Percentiles rank a stretch among this genome's conserved stretches.
Evolutionary conservation across 2,888 invertebrate species (phyloP).

Genomic region (Caenorhabditis sp.): DNA sequence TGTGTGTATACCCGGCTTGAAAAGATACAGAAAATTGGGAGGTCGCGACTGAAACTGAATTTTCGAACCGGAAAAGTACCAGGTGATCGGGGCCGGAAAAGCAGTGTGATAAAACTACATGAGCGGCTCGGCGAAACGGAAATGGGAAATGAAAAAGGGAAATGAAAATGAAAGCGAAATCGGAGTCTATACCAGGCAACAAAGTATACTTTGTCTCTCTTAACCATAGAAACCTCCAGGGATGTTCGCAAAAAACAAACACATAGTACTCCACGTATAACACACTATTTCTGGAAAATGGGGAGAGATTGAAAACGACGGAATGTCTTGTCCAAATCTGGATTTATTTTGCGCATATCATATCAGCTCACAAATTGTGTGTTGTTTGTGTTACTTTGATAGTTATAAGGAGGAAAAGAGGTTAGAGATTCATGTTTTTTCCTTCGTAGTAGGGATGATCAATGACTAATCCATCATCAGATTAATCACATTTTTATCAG

Average conservation of each 20-base stretch:
- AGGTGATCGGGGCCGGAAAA: neutral
- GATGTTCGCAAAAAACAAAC: slow-evolving; percentile 3
- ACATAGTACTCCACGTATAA: too few relatives aligned
- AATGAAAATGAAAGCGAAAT: neutral
- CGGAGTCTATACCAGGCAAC: neutral
- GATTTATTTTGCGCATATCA: slow-evolving; percentile 28
- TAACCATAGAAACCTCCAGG: neutral
- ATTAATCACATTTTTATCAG: slow-evolving; percentile 3
- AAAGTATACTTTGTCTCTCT: neutral
- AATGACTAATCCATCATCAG: neutral
- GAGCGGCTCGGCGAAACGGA: neutral
- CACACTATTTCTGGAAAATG: slow-evolving; percentile 12
- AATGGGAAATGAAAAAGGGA: neutral
- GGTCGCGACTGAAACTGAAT: neutral
- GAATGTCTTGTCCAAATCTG: slow-evolving; percentile 30
- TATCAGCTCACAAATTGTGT: slow-evolving; percentile 28
- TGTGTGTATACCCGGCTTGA: too few relatives aligned
- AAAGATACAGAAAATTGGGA: neutral
- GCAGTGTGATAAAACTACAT: too few relatives aligned
- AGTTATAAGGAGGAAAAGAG: neutral
- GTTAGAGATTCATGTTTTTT: neutral
- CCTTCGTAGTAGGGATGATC: neutral
- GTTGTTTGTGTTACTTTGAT: slow-evolving; percentile 7
- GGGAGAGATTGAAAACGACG: slow-evolving; percentile 21
- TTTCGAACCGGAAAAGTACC: neutral